These are phyloP conservation scores for Drosophila subobscura DNA, from an alignment of 1,140 invertebrate species.

Conservation along the genomic window DNA sequence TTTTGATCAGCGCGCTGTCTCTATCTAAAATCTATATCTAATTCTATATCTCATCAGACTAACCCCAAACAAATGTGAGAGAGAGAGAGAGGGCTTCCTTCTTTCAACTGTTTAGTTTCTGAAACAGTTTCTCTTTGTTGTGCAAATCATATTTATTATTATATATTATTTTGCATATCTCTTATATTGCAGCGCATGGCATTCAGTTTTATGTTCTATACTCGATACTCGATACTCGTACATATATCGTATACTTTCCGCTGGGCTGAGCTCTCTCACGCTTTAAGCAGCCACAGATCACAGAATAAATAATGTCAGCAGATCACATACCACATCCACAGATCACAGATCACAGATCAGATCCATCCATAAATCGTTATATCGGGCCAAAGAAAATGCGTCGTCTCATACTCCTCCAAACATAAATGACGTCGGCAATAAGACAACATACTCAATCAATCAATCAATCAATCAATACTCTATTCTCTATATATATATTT, in stretches of 20 bases:
- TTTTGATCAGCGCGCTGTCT: slow-evolving; percentile 66
- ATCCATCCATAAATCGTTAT: slow-evolving; percentile 53
- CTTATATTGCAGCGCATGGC: slow-evolving; percentile 81
- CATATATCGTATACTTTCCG: slow-evolving; percentile 59
- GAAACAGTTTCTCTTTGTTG: slow-evolving; percentile 40
- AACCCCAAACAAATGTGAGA: slow-evolving; percentile 54
- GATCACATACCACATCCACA: slow-evolving; percentile 39
- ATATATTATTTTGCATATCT: slow-evolving; percentile 64
- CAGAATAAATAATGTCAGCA: slow-evolving; percentile 37
- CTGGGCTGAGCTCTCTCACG: slow-evolving; percentile 43
- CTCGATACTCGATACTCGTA: no score
- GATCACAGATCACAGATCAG: slow-evolving; percentile 42
- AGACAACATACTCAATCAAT: slow-evolving; percentile 17
- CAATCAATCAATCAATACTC: slow-evolving; percentile 35
- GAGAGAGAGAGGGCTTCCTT: slow-evolving; percentile 14
- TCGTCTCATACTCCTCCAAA: slow-evolving; percentile 59
- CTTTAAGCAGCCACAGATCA: slow-evolving; percentile 47
- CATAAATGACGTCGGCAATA: slow-evolving; percentile 82
- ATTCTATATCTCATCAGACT: slow-evolving; percentile 62
- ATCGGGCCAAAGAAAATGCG: slow-evolving; percentile 59
- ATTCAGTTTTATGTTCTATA: slow-evolving; percentile 78
- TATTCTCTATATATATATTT: slow-evolving; percentile 38
- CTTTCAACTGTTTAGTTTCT: neutral
- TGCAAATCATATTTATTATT: slow-evolving; percentile 73
- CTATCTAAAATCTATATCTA: slow-evolving; percentile 20